Evolutionary conservation across 2,797 vertebrate species (phyloP).

Genomic region (Sebastes trivittatus): DNA sequence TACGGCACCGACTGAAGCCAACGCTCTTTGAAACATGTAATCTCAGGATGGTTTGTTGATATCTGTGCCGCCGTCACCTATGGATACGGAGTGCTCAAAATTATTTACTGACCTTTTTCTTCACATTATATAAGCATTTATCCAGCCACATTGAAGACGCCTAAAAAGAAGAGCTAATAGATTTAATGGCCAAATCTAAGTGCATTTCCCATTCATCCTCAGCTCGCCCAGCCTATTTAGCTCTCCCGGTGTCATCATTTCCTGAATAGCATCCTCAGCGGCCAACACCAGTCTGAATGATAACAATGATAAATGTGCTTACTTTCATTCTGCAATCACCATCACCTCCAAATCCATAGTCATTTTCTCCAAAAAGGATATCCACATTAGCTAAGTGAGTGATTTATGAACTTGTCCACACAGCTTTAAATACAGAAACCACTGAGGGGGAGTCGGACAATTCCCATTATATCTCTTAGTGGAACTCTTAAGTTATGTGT

Average conservation of each 20-base stretch:
- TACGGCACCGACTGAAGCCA: constrained; percentile 20
- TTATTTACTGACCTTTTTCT: constrained; percentile 53
- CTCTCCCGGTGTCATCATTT: constrained; percentile 60
- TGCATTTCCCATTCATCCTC: constrained; percentile 48
- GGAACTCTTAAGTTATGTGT: constrained; percentile 32
- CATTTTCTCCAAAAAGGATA: constrained; percentile 79
- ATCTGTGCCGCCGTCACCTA: constrained; percentile 33
- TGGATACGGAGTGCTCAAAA: constrained; percentile 11
- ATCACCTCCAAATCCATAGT: constrained; percentile 77
- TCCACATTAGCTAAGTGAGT: constrained; percentile 73
- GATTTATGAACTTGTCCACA: constrained; percentile 78
- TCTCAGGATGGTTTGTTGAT: constrained; percentile 44
- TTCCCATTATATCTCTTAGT: constrained; percentile 33
- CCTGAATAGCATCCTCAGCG: constrained; percentile 56
- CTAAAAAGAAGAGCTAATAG: constrained; percentile 38
- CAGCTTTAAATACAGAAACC: constrained; percentile 65
- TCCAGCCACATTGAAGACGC: constrained; percentile 1
- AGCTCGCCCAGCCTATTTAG: constrained; percentile 37
- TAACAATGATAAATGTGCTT: constrained; percentile 82
- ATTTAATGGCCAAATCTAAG: constrained; percentile 47
- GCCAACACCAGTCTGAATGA: constrained; percentile 61
- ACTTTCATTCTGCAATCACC: constrained; percentile 74
- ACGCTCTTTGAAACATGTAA: constrained; percentile 47
- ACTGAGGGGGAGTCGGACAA: constrained; percentile 45
- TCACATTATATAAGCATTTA: constrained; percentile 45